A percentile compares a stretch with the other conserved stretches of the same genome.
Conservation (phyloP, 2,797 vertebrate genomes). For the Botia almorhae region DNA sequence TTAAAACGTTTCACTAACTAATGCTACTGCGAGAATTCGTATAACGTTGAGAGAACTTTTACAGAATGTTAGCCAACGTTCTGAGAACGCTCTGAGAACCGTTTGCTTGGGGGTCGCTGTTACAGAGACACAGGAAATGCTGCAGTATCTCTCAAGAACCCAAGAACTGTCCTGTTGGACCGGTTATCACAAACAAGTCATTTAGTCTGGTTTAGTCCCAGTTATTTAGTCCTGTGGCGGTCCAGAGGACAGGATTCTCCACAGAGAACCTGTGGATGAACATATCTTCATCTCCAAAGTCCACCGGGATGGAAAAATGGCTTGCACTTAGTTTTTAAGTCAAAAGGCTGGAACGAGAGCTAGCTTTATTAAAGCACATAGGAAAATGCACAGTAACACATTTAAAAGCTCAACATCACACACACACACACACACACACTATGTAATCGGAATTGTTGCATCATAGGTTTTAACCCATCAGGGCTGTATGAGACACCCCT, state of each 20-base stretch:
- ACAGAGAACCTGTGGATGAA: no score
- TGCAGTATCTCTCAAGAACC: conserved; percentile 39
- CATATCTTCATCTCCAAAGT: not conserved
- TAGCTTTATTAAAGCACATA: conserved; percentile 9
- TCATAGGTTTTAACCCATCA: conserved; percentile 22
- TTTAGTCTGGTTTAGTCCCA: conserved; percentile 32
- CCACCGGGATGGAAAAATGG: not conserved
- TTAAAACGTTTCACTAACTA: no score
- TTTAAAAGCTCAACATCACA: not conserved
- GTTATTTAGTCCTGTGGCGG: conserved; percentile 6
- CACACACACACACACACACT: not conserved
- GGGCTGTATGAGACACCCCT: conserved; percentile 1
- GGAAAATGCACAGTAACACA: not conserved
- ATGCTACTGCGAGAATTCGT: no score
- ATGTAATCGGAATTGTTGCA: conserved; percentile 16
- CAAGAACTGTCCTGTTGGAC: conserved; percentile 12
- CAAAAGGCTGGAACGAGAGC: not conserved
- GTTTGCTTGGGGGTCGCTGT: not conserved
- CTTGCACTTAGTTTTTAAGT: not conserved
- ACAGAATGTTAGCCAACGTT: no score
- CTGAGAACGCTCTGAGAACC: no score
- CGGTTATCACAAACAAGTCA: conserved; percentile 54
- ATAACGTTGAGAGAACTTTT: no score
- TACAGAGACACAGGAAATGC: conserved; percentile 62
- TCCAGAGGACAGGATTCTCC: conserved; percentile 31